Base-by-base conservation (phyloP, 2,113 vertebrate species). In the Sceloporus undulatus region DNA sequence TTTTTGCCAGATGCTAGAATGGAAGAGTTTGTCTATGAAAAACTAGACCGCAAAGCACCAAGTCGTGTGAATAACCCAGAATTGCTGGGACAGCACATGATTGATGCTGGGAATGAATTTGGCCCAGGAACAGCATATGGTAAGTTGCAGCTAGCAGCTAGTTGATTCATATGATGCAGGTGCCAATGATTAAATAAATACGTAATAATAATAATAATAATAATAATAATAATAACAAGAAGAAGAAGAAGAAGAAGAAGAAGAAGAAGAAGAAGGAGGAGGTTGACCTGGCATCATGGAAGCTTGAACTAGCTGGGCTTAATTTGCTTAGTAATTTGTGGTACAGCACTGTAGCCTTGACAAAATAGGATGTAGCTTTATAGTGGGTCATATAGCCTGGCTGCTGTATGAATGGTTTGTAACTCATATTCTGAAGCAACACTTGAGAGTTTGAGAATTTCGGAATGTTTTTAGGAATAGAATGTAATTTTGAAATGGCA, bases 1-100 rank as follows among this genome's bases (percentile, higher is more conserved):
- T 92, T 90, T 85, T 92, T 93, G 40, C 4, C 85, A 99, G 99
- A 99, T 97, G 98, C 98, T 92, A 97, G 99, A 90, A 98, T 99
- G 96, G 99, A 99, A 95, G 99, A 99, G 94, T 99, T 99, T 97
- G 97, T 99, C 65, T 99, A 99, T 91, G 99, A 99, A 96, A 99
- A 99, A 90, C 95, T 99, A 96, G 99, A 99, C 91, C 98, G 99
- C 94, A 99, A 99, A 97, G 98, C 93, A 77, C 99, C 99, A 4
- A 97, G 97, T 56, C 98, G 99, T 78, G 92, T 98, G 96, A 99
- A 98, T 97, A 99, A 99, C 94, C 98, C 98, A 56, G 99, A 99
- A 96, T 95, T 98, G 93, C 93, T 99, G 94, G 98, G 98, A 88
- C 98, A 99, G 88, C 97, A 98, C 83, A 98, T 99, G 99, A 98